Evolutionary conservation across 2,888 invertebrate species (phyloP).

Genomic region (Heliconius ethilla): DNA sequence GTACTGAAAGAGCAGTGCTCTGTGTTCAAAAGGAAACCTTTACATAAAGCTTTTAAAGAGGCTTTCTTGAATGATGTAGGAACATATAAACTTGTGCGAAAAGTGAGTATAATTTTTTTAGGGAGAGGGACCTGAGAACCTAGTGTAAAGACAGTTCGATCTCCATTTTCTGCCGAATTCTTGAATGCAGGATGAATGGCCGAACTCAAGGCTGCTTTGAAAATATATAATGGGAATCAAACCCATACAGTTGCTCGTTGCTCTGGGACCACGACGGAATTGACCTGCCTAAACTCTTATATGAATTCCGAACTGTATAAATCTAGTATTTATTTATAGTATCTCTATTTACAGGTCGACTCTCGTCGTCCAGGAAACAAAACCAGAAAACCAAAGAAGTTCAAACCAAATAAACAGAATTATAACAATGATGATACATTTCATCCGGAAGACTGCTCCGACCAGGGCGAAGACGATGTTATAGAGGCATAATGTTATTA

Average conservation of each 20-base stretch:
- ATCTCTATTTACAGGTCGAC: slow-evolving; percentile 49
- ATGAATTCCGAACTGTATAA: not conserved
- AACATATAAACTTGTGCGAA: slow-evolving; percentile 59
- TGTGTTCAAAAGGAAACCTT: slow-evolving; percentile 63
- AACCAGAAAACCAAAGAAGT: slow-evolving; percentile 48
- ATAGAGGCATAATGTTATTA: slow-evolving; percentile 20
- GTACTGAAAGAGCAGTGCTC: slow-evolving; percentile 60
- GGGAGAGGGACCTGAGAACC: no score
- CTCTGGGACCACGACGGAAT: not conserved
- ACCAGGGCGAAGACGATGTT: slow-evolving; percentile 57
- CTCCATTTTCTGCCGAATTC: no score
- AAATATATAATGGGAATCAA: not conserved
- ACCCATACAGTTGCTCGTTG: no score
- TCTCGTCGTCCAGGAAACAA: slow-evolving; percentile 39
- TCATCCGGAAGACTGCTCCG: slow-evolving; percentile 66
- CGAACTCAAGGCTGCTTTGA: not conserved
- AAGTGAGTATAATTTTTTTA: slow-evolving; percentile 51
- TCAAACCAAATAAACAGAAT: slow-evolving; percentile 49
- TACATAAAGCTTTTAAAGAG: slow-evolving; percentile 65
- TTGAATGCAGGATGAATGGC: no score
- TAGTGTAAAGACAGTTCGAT: no score
- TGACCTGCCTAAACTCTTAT: no score
- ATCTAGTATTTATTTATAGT: not conserved
- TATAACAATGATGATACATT: slow-evolving; percentile 69
- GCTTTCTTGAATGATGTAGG: slow-evolving; percentile 65